phyloP scores from a whole-genome alignment of 2,113 vertebrate genomes.

The Numida meleagris region DNA sequence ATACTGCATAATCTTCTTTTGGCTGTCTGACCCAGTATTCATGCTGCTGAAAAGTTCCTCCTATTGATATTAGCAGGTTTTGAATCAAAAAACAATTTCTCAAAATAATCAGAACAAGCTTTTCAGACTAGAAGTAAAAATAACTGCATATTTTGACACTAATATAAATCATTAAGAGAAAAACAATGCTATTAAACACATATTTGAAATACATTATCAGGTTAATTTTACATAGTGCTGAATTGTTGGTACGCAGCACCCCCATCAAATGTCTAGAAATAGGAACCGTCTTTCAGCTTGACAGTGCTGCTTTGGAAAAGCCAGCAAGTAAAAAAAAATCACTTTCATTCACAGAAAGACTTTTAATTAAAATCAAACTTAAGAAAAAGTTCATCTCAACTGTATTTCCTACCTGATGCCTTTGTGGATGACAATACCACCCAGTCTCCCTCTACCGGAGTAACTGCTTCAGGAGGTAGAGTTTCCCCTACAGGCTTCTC shows the following conservation, averaged over 20 bases:
- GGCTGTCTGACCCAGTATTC: background rate
- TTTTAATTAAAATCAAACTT: background rate
- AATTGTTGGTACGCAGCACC: background rate
- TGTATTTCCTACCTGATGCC: constrained; percentile 85
- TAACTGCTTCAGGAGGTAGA: constrained; percentile 81
- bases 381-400: background rate
- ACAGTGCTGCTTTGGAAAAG: background rate
- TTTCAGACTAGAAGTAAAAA: background rate
- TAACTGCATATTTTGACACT: background rate
- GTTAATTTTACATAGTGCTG: background rate
- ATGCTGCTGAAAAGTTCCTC: background rate
- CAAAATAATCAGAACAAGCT: background rate
- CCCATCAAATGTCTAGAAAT: background rate
- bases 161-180: background rate
- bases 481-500: constrained; percentile 79
- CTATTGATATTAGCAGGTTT: background rate
- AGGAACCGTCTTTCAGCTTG: background rate
- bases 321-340: background rate
- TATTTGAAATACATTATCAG: background rate
- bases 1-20: background rate
- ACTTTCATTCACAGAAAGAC: background rate
- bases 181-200: background rate
- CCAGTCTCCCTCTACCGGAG: constrained; percentile 90
- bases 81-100: background rate
- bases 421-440: constrained; percentile 88